Evolutionary conservation across 2,113 vertebrate genomes (phyloP), one percentile per base, ranked within the genome.

Genomic region (Notothenia rossii): DNA sequence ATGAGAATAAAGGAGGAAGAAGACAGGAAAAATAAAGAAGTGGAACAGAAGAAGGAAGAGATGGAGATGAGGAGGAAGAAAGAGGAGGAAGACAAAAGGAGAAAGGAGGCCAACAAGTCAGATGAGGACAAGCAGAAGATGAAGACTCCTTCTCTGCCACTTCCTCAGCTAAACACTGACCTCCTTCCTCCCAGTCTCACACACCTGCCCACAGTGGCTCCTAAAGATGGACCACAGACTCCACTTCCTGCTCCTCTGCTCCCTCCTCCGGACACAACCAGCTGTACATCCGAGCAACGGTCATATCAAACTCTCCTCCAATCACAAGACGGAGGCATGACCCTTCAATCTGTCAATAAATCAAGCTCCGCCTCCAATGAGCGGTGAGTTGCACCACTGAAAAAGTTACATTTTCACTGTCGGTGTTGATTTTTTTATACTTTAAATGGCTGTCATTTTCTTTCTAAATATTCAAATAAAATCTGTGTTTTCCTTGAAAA

Each of bases 91-190:
- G 65, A 78, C 15, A 51, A 77, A 69, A 80, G 20, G 53, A 74
- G 33, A 45, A 67, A 66, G n/a, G n/a, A 79, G 36, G 72, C 56
- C 43, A 93, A 93, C 86, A 87, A 67, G 54, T 91, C 92, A 33
- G 92, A 94, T 10, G 92, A 94, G 73, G 94, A 93, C 69, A 94
- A 93, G 58, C 81, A 88, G 71, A 91, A 85, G 69, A 89, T 93
- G 90, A 91, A 56, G 79, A 73, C 54, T 7, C 22, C 79, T 3
- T 29, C 55, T 48, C 54, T 46, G 9, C 25, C 56, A 22, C 25
- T 40, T 62, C 43, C 36, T 60, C 51, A 4, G n/a, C 60, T 20
- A 58, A 10, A 22, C 45, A 10, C 51, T 1, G 18, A 54, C 18
- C 0, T 51, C 9, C 56, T 65, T 71, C 64, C 77, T 51, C 59